These are phyloP conservation scores for Cephalopterus ornatus DNA, from an alignment of 2,113 vertebrate genomes.

Conservation along the genomic window DNA sequence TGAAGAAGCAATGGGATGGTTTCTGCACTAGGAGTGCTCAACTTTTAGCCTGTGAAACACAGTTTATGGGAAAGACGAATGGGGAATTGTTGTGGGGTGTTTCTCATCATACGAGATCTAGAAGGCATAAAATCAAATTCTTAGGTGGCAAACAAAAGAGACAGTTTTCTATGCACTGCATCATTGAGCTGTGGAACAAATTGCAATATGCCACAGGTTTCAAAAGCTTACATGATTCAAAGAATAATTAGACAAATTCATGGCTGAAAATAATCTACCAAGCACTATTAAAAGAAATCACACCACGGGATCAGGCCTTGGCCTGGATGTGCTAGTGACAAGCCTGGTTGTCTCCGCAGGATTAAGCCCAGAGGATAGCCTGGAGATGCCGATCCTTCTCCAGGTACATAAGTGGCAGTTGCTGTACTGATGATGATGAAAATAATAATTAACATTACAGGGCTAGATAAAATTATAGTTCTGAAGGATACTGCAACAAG, in stretches of 20 bases:
- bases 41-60: neutral
- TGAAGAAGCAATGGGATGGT: neutral
- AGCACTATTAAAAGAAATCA: neutral
- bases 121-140: neutral
- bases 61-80: neutral
- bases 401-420: neutral
- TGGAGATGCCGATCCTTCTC: neutral
- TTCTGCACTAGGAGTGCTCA: neutral
- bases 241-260: slow-evolving; percentile 3
- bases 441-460: slow-evolving; percentile 19
- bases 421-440: neutral
- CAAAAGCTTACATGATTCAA: neutral
- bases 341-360: neutral
- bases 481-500: neutral
- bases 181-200: neutral
- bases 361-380: neutral
- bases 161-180: neutral
- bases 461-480: neutral
- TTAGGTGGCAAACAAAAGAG: neutral
- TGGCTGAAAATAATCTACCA: neutral
- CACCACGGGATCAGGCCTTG: neutral
- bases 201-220: neutral
- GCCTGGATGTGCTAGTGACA: neutral
- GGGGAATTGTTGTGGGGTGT: neutral
- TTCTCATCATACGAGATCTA: neutral